phyloP scores from a whole-genome alignment of 2,113 vertebrate genomes.

The Arizona elegans region DNA sequence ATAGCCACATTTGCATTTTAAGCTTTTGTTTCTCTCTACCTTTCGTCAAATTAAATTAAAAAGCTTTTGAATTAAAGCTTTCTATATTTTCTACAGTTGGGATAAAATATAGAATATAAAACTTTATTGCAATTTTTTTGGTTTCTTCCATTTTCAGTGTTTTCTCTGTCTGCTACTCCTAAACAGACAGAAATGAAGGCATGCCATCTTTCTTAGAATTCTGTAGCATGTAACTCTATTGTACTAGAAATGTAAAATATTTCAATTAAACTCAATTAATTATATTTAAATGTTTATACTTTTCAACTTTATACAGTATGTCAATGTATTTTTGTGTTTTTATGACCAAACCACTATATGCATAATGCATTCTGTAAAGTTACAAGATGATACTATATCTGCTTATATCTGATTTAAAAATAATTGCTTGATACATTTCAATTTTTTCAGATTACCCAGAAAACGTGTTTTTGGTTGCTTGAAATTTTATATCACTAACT shows the following conservation, averaged over 20 bases:
- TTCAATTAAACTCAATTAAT: neutral
- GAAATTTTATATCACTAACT: neutral
- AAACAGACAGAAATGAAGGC: neutral
- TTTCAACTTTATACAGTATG: neutral
- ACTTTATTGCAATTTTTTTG: neutral
- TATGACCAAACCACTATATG: neutral
- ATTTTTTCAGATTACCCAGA: neutral
- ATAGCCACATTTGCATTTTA: neutral
- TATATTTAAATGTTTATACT: neutral
- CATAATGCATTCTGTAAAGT: neutral
- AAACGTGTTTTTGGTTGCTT: neutral
- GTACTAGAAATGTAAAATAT: neutral
- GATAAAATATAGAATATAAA: neutral
- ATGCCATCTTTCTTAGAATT: neutral
- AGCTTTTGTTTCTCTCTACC: neutral
- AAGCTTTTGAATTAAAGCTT: neutral
- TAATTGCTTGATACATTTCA: neutral
- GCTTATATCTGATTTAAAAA: neutral
- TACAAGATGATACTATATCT: neutral
- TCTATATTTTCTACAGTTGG: neutral
- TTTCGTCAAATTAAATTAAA: neutral
- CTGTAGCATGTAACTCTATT: neutral
- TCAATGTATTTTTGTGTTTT: neutral
- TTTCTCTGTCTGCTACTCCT: neutral
- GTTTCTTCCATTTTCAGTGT: neutral